These are phyloP conservation scores for Agriopis leucophaearia DNA, from an alignment of 2,888 invertebrate genomes.

Conservation along the genomic window DNA sequence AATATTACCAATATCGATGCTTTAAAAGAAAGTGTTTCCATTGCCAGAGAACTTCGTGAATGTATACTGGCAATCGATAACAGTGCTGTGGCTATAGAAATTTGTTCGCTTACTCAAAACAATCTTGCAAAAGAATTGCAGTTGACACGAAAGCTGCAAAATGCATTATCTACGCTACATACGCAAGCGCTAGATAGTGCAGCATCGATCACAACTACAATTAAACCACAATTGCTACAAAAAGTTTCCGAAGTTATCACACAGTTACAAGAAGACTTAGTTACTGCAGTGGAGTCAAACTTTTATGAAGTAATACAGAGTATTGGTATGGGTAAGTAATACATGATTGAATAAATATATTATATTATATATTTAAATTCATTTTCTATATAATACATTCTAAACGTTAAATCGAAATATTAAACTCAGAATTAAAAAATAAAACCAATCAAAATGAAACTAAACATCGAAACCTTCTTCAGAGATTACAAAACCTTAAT, in stretches of 20 bases:
- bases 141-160: conserved; percentile 52
- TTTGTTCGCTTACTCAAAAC: conserved; percentile 25
- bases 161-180: conserved; percentile 54
- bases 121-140: conserved; percentile 45
- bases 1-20: conserved; percentile 42
- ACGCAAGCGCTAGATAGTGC: conserved; percentile 53
- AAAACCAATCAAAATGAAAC: too few relatives aligned
- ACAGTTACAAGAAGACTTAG: conserved; percentile 62
- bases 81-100: conserved; percentile 33
- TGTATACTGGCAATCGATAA: conserved; percentile 39
- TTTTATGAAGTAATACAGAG: conserved; percentile 37
- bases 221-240: conserved; percentile 51
- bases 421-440: too few relatives aligned
- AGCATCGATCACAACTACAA: conserved; percentile 43
- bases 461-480: too few relatives aligned
- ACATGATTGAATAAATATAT: too few relatives aligned
- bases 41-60: conserved; percentile 52
- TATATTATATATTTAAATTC: too few relatives aligned
- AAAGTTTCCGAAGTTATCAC: conserved; percentile 57
- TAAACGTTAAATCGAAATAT: too few relatives aligned
- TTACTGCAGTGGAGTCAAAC: conserved; percentile 42
- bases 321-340: too few relatives aligned
- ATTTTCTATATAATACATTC: too few relatives aligned
- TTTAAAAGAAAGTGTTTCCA: conserved; percentile 49
- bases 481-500: too few relatives aligned